These are phyloP conservation scores for Podarcis raffonei DNA, from an alignment of 2,113 vertebrate genomes.

Conservation along the genomic window DNA sequence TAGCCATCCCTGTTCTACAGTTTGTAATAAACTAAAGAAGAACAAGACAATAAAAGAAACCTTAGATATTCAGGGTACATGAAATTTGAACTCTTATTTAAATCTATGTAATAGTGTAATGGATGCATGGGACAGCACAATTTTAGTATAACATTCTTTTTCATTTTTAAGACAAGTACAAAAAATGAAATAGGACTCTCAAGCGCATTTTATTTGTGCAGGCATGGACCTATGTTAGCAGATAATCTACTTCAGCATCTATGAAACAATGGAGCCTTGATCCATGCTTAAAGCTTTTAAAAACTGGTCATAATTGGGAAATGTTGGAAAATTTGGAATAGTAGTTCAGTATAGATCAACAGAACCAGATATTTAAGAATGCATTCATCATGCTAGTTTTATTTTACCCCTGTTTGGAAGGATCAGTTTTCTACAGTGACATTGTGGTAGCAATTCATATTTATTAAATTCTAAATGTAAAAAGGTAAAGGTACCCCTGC, in stretches of 20 bases:
- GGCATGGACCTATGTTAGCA: rapidly evolving
- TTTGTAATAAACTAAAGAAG: conserved; percentile 10
- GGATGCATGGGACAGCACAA: conserved; percentile 1
- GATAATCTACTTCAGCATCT: background rate
- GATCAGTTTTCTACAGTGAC: background rate
- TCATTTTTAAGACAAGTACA: background rate
- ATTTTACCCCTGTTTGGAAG: too few relatives aligned
- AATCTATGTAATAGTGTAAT: conserved; percentile 10
- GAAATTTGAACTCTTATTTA: conserved; percentile 33
- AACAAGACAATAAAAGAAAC: conserved; percentile 38
- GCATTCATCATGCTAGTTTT: background rate
- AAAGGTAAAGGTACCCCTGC: too few relatives aligned
- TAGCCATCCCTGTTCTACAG: too few relatives aligned
- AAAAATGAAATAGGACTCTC: conserved; percentile 19
- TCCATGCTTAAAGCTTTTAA: background rate
- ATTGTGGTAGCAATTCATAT: background rate
- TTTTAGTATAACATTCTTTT: conserved; percentile 31
- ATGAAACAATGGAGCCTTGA: background rate
- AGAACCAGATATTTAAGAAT: background rate
- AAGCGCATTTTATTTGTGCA: conserved; percentile 10
- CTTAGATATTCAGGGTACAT: background rate
- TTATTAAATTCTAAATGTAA: too few relatives aligned
- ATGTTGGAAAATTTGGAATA: background rate
- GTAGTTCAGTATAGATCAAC: background rate
- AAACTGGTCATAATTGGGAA: background rate